These are phyloP conservation scores for Sphaeramia orbicularis DNA, from an alignment of 2,797 vertebrate genomes.

Conservation along the genomic window DNA sequence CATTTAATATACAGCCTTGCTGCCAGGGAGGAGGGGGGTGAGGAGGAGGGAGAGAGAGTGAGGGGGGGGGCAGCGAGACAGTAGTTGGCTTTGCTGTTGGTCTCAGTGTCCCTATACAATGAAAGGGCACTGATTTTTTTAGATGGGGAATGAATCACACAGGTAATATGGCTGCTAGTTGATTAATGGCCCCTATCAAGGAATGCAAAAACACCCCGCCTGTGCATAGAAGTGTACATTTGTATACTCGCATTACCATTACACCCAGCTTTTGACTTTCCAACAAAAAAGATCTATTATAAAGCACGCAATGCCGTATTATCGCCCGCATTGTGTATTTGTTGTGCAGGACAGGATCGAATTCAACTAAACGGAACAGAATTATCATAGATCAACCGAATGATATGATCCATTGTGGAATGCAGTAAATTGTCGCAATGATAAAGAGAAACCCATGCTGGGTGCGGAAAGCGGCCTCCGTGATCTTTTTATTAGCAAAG, in stretches of 20 bases:
- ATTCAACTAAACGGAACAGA: too few relatives aligned
- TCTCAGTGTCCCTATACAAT: slow-evolving; percentile 55
- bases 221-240: slow-evolving; percentile 14
- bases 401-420: too few relatives aligned
- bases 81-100: slow-evolving; percentile 43
- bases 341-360: neutral
- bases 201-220: slow-evolving; percentile 23
- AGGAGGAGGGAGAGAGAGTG: neutral
- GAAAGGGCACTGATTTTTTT: slow-evolving; percentile 48
- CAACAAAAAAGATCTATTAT: slow-evolving; percentile 25
- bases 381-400: too few relatives aligned
- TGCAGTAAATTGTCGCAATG: too few relatives aligned
- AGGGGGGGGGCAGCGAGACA: neutral
- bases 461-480: too few relatives aligned
- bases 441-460: too few relatives aligned
- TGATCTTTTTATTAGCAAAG: too few relatives aligned
- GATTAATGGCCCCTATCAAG: slow-evolving; percentile 68
- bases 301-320: slow-evolving; percentile 8
- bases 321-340: slow-evolving; percentile 16
- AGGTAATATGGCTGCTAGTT: slow-evolving; percentile 42
- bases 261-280: neutral
- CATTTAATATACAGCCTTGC: slow-evolving; percentile 62
- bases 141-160: slow-evolving; percentile 50
- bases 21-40: slow-evolving; percentile 19
- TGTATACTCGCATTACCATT: slow-evolving; percentile 18